Percentiles rank a stretch among this genome's conserved stretches.
These are phyloP conservation scores for Eurytemora carolleeae DNA, from an alignment of 1,140 invertebrate genomes.

Conservation along the genomic window DNA sequence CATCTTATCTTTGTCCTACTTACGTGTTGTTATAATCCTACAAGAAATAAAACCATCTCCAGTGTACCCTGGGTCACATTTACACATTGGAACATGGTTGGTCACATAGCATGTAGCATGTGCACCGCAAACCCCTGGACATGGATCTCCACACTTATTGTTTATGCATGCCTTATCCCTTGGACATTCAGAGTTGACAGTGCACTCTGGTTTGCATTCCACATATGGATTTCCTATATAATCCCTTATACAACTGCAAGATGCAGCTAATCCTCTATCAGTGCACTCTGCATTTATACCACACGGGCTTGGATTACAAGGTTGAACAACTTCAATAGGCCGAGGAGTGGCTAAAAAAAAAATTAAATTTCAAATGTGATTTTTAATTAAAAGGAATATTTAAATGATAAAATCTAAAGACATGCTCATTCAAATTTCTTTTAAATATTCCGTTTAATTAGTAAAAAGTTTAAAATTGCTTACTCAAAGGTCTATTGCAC, in stretches of 20 bases:
- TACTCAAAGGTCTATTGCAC: constrained; percentile 32
- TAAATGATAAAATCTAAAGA: constrained; percentile 36
- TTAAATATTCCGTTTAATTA: too few species aligned
- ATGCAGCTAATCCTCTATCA: constrained; percentile 19
- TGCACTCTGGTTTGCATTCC: constrained; percentile 15
- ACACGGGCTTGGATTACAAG: constrained; percentile 50
- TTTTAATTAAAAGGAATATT: constrained; percentile 37
- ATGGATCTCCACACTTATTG: constrained; percentile 54
- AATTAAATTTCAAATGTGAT: constrained; percentile 35
- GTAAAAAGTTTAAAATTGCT: constrained; percentile 39
- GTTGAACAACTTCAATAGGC: constrained; percentile 40
- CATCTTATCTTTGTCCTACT: too few species aligned
- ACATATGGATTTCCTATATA: constrained; percentile 16
- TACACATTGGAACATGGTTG: constrained; percentile 21
- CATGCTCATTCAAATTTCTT: too few species aligned
- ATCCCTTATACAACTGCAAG: constrained; percentile 16
- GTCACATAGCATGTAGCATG: constrained; percentile 44
- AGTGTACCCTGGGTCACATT: constrained; percentile 19
- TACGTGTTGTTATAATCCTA: constrained; percentile 22
- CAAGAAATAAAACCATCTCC: constrained; percentile 27
- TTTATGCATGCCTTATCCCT: constrained; percentile 43
- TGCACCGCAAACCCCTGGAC: constrained; percentile 49
- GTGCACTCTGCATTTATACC: constrained; percentile 32
- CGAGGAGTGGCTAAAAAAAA: constrained; percentile 66
- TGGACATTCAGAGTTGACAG: constrained; percentile 22